Percentiles rank a stretch among this genome's conserved stretches.
phyloP scores from a whole-genome alignment of 1,140 invertebrate species.

The Odontomachus brunneus region DNA sequence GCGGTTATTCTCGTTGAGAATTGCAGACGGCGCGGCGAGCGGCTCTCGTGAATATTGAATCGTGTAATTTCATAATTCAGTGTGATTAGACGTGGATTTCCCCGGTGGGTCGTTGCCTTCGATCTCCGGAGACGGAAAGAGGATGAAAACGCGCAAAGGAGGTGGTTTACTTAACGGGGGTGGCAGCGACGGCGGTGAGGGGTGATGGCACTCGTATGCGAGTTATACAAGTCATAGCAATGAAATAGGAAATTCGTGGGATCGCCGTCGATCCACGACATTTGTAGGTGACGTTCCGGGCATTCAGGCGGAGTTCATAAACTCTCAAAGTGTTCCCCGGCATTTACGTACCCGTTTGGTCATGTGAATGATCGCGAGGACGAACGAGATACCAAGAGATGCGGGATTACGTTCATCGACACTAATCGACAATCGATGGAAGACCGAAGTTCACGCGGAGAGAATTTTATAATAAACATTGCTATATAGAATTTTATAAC shows the following conservation, averaged over 20 bases:
- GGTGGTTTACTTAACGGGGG: background rate
- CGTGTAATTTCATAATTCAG: slow-evolving; percentile 68
- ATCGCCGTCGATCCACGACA: background rate
- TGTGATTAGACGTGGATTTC: slow-evolving; percentile 70
- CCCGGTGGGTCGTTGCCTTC: slow-evolving; percentile 58
- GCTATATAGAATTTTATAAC: too few species aligned
- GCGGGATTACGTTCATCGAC: background rate
- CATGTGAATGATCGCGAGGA: background rate
- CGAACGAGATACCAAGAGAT: background rate
- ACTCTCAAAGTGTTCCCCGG: background rate
- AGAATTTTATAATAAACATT: too few species aligned
- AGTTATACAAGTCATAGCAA: slow-evolving; percentile 21
- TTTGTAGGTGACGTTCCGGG: background rate
- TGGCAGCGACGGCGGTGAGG: background rate
- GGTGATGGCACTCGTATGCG: background rate
- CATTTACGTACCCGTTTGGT: background rate
- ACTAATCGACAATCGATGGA: background rate
- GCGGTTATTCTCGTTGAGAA: slow-evolving; percentile 62
- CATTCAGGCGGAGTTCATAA: background rate
- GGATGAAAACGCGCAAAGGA: slow-evolving; percentile 5
- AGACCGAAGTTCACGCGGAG: background rate
- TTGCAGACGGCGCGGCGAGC: slow-evolving; percentile 29
- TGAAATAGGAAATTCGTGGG: slow-evolving; percentile 16
- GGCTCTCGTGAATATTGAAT: slow-evolving; percentile 68
- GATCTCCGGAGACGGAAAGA: background rate